Evolutionary conservation across 2,888 invertebrate species (phyloP).

Genomic region (Endotricha flammealis): DNA sequence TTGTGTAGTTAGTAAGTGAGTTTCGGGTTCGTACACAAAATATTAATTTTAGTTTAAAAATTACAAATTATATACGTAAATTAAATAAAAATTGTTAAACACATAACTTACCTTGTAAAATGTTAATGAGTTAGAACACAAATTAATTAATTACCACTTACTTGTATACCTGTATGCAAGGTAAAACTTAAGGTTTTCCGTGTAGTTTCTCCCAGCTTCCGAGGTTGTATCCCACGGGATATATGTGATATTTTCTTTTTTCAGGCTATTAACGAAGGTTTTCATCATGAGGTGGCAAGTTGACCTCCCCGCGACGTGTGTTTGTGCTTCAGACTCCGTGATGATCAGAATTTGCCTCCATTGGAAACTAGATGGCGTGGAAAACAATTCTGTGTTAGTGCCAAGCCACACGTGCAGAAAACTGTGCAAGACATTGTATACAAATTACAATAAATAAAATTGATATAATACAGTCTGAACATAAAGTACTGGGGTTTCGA

Average conservation of each 20-base stretch:
- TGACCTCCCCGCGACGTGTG: slow-evolving; percentile 81
- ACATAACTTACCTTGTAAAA: slow-evolving; percentile 13
- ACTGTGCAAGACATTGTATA: slow-evolving; percentile 36
- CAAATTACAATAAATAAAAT: too few species aligned
- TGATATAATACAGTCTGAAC: too few species aligned
- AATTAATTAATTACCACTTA: slow-evolving; percentile 62
- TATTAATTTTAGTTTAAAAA: too few species aligned
- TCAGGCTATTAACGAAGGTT: slow-evolving; percentile 80
- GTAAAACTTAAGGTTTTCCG: slow-evolving; percentile 80
- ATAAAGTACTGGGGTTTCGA: too few species aligned
- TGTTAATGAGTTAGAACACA: slow-evolving; percentile 22
- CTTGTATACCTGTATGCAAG: slow-evolving; percentile 84
- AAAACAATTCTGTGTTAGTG: slow-evolving; percentile 56
- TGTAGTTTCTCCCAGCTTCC: slow-evolving; percentile 73
- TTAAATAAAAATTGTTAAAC: neutral
- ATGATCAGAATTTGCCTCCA: slow-evolving; percentile 85
- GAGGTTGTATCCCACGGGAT: slow-evolving; percentile 81
- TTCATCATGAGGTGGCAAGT: slow-evolving; percentile 88
- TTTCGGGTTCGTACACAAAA: too few species aligned
- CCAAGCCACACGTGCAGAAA: slow-evolving; percentile 52
- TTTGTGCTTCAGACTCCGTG: slow-evolving; percentile 84
- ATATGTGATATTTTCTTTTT: slow-evolving; percentile 63
- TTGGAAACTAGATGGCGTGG: slow-evolving; percentile 78
- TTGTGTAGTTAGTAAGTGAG: too few species aligned
- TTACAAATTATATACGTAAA: neutral